Conservation (phyloP, 2,888 invertebrate species). For the Eristalis arbustorum region DNA sequence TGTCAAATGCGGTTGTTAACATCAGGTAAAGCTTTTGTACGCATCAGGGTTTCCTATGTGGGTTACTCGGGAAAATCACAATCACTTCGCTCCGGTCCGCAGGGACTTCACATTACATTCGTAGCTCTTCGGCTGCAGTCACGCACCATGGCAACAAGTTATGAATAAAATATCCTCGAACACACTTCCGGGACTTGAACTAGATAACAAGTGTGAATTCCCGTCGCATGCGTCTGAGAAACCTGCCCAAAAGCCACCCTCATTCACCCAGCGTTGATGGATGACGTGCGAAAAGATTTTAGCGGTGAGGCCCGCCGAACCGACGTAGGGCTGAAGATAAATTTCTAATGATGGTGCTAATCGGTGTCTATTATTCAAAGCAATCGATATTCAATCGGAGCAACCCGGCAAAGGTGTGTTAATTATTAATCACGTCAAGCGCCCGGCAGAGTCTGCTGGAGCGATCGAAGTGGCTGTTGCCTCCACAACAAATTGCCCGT, state of each 20-base stretch:
- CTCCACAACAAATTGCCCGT: background rate
- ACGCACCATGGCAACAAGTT: background rate
- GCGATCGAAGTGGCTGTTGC: background rate
- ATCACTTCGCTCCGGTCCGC: background rate
- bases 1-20: background rate
- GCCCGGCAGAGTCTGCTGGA: background rate
- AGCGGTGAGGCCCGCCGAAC: background rate
- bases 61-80: background rate
- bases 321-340: background rate
- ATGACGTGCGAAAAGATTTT: constrained; percentile 30
- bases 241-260: background rate
- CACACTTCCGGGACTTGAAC: background rate
- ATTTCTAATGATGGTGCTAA: constrained; percentile 49
- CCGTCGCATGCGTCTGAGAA: background rate
- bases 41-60: background rate
- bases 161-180: background rate
- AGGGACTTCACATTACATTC: background rate
- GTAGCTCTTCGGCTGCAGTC: background rate
- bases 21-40: background rate
- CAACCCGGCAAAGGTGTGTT: background rate
- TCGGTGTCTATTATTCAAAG: constrained; percentile 42
- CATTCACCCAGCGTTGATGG: background rate
- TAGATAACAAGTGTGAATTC: background rate
- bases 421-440: constrained; percentile 18
- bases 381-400: constrained; percentile 28